Conservation (phyloP, 92 coral and sea anemone genomes). For the Heliopora coerulea region DNA sequence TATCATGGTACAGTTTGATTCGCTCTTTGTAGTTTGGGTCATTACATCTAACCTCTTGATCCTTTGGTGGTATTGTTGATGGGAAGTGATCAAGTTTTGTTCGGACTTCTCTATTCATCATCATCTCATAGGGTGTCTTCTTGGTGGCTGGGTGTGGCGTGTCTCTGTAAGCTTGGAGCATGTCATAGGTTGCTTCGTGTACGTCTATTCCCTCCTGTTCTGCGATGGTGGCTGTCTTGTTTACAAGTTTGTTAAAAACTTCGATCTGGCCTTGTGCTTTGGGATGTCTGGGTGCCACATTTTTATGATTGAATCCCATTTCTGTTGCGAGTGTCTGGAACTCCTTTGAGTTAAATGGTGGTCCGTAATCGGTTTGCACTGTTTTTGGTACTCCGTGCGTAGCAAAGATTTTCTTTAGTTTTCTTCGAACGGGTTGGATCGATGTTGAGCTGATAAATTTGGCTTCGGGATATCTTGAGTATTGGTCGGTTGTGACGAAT, state of each 20-base stretch:
- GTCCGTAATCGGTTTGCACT: slow-evolving; percentile 53
- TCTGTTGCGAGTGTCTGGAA: slow-evolving; percentile 36
- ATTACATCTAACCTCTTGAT: slow-evolving; percentile 41
- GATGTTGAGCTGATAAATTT: slow-evolving; percentile 50
- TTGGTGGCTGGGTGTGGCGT: slow-evolving; percentile 47
- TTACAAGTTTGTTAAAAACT: slow-evolving; percentile 26
- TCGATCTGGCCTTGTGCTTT: slow-evolving; percentile 38
- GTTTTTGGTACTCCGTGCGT: slow-evolving; percentile 43
- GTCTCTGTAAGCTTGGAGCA: slow-evolving; percentile 33
- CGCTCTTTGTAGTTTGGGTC: slow-evolving; percentile 51
- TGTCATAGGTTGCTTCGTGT: slow-evolving; percentile 46
- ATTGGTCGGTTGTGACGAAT: slow-evolving; percentile 52
- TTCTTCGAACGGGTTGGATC: slow-evolving; percentile 28
- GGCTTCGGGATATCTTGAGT: slow-evolving; percentile 59
- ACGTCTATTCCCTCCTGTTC: background rate
- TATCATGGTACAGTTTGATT: slow-evolving; percentile 53
- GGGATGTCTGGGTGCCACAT: slow-evolving; percentile 15
- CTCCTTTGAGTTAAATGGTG: slow-evolving; percentile 53
- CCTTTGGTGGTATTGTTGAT: slow-evolving; percentile 24
- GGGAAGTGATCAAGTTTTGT: slow-evolving; percentile 34
- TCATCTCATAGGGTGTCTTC: slow-evolving; percentile 32
- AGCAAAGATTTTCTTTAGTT: slow-evolving; percentile 45
- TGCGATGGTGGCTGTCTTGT: slow-evolving; percentile 18
- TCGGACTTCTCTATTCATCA: too few relatives aligned
- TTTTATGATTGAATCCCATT: slow-evolving; percentile 51